A percentile compares a stretch with the other conserved stretches of the same genome.
Evolutionary conservation across 2,113 vertebrate genomes (phyloP).

Genomic region (Acanthisitta chloris): DNA sequence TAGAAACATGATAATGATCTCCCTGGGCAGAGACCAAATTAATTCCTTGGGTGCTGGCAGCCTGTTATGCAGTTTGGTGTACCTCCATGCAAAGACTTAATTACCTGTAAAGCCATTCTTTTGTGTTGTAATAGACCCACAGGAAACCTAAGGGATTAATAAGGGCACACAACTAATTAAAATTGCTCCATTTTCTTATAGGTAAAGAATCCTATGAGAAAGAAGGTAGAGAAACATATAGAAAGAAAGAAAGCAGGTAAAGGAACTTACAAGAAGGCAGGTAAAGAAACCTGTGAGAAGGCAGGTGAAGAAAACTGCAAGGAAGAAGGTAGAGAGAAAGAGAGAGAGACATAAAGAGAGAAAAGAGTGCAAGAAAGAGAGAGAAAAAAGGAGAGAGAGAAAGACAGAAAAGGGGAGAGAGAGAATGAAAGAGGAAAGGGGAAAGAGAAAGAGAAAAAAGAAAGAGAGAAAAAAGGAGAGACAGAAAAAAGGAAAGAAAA

Average conservation of each 20-base stretch:
- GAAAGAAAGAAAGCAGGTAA: background rate
- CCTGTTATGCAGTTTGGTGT: background rate
- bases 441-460: no score
- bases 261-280: background rate
- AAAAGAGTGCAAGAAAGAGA: no score
- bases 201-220: background rate
- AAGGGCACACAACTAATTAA: background rate
- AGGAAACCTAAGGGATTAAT: background rate
- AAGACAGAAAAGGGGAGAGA: no score
- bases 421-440: no score
- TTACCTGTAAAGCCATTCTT: background rate
- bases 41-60: background rate
- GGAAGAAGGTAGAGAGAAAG: no score
- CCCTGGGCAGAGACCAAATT: background rate
- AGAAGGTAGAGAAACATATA: background rate
- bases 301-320: background rate
- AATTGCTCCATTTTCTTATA: background rate
- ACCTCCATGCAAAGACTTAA: background rate
- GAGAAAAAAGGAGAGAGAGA: no score
- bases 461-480: no score
- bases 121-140: background rate
- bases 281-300: background rate
- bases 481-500: no score
- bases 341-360: no score
- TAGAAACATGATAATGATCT: slow-evolving; percentile 3